phyloP scores from a whole-genome alignment of 92 coral and sea anemone species.

The Epizoanthus rinbou region DNA sequence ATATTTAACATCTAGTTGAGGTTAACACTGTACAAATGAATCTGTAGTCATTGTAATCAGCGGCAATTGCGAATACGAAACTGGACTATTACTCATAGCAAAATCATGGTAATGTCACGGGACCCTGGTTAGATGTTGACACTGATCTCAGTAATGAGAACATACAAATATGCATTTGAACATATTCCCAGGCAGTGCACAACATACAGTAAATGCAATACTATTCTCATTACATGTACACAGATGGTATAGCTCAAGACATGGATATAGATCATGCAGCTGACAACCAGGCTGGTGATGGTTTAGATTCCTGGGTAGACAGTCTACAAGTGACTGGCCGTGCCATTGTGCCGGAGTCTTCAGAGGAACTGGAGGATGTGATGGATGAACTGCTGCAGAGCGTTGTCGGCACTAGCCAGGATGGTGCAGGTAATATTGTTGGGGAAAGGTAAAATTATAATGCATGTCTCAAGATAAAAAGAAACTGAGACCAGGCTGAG shows the following conservation, averaged over 20 bases:
- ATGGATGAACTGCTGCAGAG: constrained; percentile 80
- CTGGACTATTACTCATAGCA: too few relatives aligned
- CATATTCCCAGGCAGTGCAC: too few relatives aligned
- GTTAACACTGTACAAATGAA: too few relatives aligned
- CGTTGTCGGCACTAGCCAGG: constrained; percentile 58
- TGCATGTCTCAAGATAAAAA: neutral
- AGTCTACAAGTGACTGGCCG: constrained; percentile 74
- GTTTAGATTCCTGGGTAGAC: constrained; percentile 51
- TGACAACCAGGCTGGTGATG: constrained; percentile 57
- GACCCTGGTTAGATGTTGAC: neutral
- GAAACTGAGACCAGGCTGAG: too few relatives aligned
- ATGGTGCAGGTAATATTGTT: constrained; percentile 60
- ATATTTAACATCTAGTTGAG: too few relatives aligned
- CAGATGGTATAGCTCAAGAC: constrained; percentile 48
- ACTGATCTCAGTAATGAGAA: neutral
- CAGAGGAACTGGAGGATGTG: constrained; percentile 70
- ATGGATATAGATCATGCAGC: constrained; percentile 48
- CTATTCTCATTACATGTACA: neutral
- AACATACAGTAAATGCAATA: too few relatives aligned
- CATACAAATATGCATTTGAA: neutral
- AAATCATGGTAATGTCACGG: too few relatives aligned
- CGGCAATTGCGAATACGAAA: too few relatives aligned
- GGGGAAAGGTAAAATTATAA: neutral
- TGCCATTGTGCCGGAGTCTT: constrained; percentile 70
- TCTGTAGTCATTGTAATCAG: too few relatives aligned